Conservation (phyloP, 2,797 vertebrate genomes). For the Silurus lanzhouensis region DNA sequence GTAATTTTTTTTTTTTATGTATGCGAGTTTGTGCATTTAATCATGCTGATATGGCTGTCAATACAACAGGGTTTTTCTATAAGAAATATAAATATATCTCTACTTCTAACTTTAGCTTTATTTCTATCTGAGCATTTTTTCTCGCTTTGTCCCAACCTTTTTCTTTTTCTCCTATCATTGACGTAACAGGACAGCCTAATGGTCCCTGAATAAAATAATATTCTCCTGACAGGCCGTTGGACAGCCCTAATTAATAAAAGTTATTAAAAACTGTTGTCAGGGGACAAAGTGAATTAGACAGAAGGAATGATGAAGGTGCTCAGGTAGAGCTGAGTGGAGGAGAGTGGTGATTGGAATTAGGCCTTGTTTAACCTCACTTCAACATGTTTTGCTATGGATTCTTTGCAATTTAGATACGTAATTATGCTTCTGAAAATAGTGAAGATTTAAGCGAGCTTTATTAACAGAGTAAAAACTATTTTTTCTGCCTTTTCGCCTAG, state of each 20-base stretch:
- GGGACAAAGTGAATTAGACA: constrained; percentile 59
- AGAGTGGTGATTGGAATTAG: constrained; percentile 13
- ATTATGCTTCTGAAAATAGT: not conserved
- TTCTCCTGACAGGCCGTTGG: constrained; percentile 54
- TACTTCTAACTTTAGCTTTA: not conserved
- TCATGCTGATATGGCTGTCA: constrained; percentile 26
- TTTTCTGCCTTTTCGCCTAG: not conserved
- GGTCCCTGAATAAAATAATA: constrained; percentile 61
- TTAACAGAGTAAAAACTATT: not conserved
- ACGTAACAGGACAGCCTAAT: constrained; percentile 56
- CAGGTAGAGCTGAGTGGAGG: constrained; percentile 50
- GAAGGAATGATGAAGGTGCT: constrained; percentile 55
- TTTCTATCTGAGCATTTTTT: not conserved
- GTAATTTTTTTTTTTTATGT: not conserved
- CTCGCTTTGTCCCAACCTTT: constrained; percentile 25
- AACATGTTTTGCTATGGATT: not conserved
- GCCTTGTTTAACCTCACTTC: constrained; percentile 16
- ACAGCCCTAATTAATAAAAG: constrained; percentile 72
- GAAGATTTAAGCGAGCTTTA: not conserved
- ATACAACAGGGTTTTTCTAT: not conserved
- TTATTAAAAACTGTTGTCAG: constrained; percentile 63
- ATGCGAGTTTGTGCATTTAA: constrained; percentile 18
- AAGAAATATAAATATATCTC: not conserved
- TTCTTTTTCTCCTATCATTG: constrained; percentile 27
- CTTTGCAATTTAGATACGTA: not conserved